Percentiles rank a stretch among this genome's conserved stretches.
phyloP scores from a whole-genome alignment of 1,140 invertebrate genomes.

The Drosophila orena region DNA sequence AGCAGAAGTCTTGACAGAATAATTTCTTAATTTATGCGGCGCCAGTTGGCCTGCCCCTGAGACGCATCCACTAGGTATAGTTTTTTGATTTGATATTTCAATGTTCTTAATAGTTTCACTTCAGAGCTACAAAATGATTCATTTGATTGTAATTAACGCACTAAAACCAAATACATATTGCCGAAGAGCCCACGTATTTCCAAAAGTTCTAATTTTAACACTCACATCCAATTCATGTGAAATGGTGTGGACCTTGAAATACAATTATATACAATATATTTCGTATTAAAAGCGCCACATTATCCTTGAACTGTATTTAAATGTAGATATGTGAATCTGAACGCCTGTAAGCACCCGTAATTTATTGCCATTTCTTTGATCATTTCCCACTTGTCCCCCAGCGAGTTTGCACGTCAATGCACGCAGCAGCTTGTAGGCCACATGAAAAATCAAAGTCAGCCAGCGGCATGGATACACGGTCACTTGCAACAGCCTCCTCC shows the following conservation, averaged over 20 bases:
- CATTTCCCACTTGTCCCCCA: conserved; percentile 45
- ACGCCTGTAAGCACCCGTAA: conserved; percentile 54
- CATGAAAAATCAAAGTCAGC: conserved; percentile 53
- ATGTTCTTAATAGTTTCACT: neutral
- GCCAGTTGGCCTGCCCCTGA: conserved; percentile 2
- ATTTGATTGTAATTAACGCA: conserved; percentile 3
- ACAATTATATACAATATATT: conserved; percentile 9
- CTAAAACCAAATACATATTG: neutral
- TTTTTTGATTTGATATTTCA: neutral
- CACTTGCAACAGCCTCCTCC: conserved; percentile 22
- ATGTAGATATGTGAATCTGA: conserved; percentile 20
- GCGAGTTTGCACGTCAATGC: conserved; percentile 65
- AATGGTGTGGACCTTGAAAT: conserved; percentile 27
- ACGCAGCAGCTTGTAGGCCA: conserved; percentile 48
- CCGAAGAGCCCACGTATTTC: conserved; percentile 31
- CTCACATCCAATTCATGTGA: conserved; percentile 11
- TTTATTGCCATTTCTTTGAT: conserved; percentile 71
- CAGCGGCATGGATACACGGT: conserved; percentile 45
- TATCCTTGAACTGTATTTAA: conserved; percentile 70
- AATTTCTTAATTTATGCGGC: conserved; percentile 78
- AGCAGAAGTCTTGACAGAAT: conserved; percentile 66
- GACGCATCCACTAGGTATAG: neutral
- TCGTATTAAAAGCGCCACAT: conserved; percentile 8
- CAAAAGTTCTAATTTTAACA: conserved; percentile 35
- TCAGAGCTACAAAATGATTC: conserved; percentile 6